These are phyloP conservation scores for Drosophila truncata DNA, from an alignment of 1,140 invertebrate genomes.

Conservation along the genomic window DNA sequence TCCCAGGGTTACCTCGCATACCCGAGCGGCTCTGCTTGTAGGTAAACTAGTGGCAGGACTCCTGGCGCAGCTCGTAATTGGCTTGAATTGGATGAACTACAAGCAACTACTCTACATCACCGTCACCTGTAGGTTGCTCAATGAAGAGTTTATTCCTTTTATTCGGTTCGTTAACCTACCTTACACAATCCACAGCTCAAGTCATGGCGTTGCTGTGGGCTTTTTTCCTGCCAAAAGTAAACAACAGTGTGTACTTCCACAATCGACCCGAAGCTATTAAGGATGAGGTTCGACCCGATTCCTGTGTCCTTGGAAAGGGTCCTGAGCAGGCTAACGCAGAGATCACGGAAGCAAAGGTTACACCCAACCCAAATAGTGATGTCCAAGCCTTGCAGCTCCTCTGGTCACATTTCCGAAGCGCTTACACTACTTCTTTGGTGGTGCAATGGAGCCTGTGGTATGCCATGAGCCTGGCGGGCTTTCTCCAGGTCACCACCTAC, in stretches of 20 bases:
- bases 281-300: neutral
- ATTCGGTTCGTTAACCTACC: neutral
- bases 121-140: slow-evolving; percentile 86
- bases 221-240: slow-evolving; percentile 90
- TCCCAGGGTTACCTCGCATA: slow-evolving; percentile 91
- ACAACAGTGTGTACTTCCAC: slow-evolving; percentile 93
- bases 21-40: slow-evolving; percentile 89
- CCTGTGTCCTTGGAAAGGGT: neutral
- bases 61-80: slow-evolving; percentile 88
- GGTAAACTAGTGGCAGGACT: slow-evolving; percentile 89
- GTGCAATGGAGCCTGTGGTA: slow-evolving; percentile 96
- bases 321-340: neutral
- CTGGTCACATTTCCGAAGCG: slow-evolving; percentile 89
- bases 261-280: slow-evolving; percentile 45
- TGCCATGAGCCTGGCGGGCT: slow-evolving; percentile 91
- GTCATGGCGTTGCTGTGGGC: slow-evolving; percentile 90
- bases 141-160: neutral
- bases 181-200: slow-evolving; percentile 87
- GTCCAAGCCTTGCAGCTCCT: slow-evolving; percentile 85
- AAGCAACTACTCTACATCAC: slow-evolving; percentile 90
- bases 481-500: slow-evolving; percentile 92
- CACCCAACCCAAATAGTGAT: neutral
- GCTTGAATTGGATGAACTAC: slow-evolving; percentile 88
- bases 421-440: slow-evolving; percentile 90
- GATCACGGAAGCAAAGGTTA: neutral